Evolutionary conservation across 2,113 vertebrate genomes (phyloP), one percentile per base, ranked within the genome.

Genomic region (Galbula dea): DNA sequence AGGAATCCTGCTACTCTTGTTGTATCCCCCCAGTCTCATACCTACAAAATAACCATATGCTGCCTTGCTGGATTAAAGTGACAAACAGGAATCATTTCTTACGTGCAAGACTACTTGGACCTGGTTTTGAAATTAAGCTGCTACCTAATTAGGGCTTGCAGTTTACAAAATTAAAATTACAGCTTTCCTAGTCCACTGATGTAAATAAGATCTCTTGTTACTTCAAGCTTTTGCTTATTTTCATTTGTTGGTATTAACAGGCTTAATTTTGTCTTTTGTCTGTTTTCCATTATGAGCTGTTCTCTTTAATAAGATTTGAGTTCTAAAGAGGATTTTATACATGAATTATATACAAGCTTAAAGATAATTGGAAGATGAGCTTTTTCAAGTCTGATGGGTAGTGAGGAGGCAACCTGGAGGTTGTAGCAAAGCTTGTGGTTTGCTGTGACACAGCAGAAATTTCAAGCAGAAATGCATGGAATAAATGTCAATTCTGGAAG

Each of bases 281-380:
- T 94, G 27, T 26, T 76, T 94, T 71, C 57, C n/a, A 67, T 65
- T 81, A 32, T 69, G 8, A 85, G 23, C 46, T 76, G 18, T 81
- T 95, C 77, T 81, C 43, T 54, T 78, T 90, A 96, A 96, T 77
- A 79, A 67, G 88, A 94, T 92, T 86, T 84, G 49, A 80, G 55
- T 79, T 94, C 66, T 68, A 94, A 95, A 93, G 71, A 68, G 59
- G 72, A 77, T 91, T 90, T 87, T 55, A 49, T 89, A 69, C 51
- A 65, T 83, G 17, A 88, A 68, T 95, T 88, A 34, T 49, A 67
- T 51, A 73, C 23, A 75, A 86, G 83, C 88, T 90, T 86, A 90
- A 69, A 93, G 58, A 58, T 55, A 90, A 92, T 72, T 82, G 79
- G 59, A 75, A 86, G 41, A 63, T 62, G 72, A 84, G 58, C 11